Evolutionary conservation across 2,797 vertebrate genomes (phyloP), one percentile per base, ranked within the genome.

Genomic region (Onychomys leucogaster): DNA sequence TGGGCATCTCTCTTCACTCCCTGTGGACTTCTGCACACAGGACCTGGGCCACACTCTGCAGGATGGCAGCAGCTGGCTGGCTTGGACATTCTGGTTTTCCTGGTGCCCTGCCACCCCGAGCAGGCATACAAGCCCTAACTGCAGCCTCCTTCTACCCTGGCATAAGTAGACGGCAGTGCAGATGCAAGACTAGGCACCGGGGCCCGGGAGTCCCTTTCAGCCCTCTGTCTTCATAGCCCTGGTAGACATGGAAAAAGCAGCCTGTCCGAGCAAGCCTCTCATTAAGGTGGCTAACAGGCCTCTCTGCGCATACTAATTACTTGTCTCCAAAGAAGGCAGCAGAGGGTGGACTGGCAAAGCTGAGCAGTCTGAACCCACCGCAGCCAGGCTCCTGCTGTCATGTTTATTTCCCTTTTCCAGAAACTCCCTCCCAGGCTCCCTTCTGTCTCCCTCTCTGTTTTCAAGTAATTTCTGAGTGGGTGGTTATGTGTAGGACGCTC

Each of bases 251-350:
- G 89, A 94, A 94, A 96, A 97, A 86, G 95, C 0, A 0, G 78
- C 90, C 82, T 81, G 97, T 92, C 97, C 69, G 71, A 97, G 92
- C 97, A 95, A 80, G 98, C 87, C 73, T 94, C 71, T 75, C 52
- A 27, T 88, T 97, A 94, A 96, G 96, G 34, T 10, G 96, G 93
- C 41, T 97, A 95, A 98, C 82, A 95, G 96, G 90, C 96, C 89
- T 52, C 91, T 94, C 96, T 92, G 43, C 77, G 95, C 94, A 93
- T 95, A 95, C 94, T 97, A 98, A 95, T 97, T 98, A 97, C 92
- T 91, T 82, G 63, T 95, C 97, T 97, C 95, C 96, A 85, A 16
- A 2, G 92, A 97, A 96, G 94, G 69, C 95, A 73, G 76, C 93
- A 96, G 96, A 69, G 96, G 43, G 90, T 55, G 95, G 96, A 95